Evolutionary conservation across 2,113 vertebrate species (phyloP).

Genomic region (Nerophis ophidion): DNA sequence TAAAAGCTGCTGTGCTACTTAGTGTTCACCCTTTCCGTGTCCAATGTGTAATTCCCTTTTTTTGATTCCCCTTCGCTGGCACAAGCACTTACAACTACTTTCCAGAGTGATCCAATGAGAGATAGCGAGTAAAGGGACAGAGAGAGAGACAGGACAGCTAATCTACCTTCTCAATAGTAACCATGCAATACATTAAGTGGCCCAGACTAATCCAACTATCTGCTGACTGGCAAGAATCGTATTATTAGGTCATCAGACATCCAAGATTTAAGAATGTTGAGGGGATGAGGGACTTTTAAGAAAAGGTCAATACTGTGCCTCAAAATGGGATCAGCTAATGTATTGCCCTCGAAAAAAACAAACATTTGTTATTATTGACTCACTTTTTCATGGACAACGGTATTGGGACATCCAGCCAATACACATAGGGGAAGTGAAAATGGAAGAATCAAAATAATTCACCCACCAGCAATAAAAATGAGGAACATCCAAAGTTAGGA

Average conservation of each 20-base stretch:
- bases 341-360: neutral
- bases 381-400: too few species aligned
- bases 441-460: too few species aligned
- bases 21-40: conserved; percentile 6
- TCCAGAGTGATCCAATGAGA: conserved; percentile 9
- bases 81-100: neutral
- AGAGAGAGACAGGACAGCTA: conserved; percentile 6
- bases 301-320: neutral
- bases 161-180: conserved; percentile 41
- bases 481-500: too few species aligned
- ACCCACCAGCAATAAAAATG: too few species aligned
- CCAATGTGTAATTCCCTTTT: conserved; percentile 2
- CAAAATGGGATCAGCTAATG: neutral
- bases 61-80: neutral
- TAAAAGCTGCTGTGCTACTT: neutral
- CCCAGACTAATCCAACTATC: conserved; percentile 59
- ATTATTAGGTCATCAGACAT: conserved; percentile 35
- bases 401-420: too few species aligned
- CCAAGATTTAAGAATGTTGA: neutral
- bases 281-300: neutral
- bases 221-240: conserved; percentile 57
- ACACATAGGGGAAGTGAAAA: too few species aligned
- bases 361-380: neutral
- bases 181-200: conserved; percentile 39
- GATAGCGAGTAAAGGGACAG: neutral